Evolutionary conservation across 2,113 vertebrate species (phyloP).

Genomic region (Solenodon paradoxus): DNA sequence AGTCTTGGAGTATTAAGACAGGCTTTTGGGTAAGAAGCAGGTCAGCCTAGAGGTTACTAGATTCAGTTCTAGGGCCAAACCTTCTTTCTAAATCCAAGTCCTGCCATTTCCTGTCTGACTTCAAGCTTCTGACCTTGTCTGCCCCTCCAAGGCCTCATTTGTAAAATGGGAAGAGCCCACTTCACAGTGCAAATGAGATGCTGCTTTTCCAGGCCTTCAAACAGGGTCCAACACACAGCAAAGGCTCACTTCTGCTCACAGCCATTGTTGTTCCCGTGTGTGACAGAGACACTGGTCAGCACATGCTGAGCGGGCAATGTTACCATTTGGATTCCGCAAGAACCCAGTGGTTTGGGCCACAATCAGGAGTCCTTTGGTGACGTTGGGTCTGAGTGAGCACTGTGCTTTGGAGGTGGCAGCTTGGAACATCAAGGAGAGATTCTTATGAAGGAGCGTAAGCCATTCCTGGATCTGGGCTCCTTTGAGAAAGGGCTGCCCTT

Average conservation of each 20-base stretch:
- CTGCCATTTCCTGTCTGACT: background rate
- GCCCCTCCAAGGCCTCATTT: background rate
- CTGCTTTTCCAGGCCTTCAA: background rate
- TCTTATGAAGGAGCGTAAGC: background rate
- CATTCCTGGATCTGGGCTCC: background rate
- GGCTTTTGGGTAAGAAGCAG: background rate
- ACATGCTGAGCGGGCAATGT: background rate
- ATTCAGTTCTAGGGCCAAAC: background rate
- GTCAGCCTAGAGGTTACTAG: no score
- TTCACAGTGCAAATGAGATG: background rate
- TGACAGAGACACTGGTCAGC: background rate
- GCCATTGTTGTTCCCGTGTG: rapidly evolving
- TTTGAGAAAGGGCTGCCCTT: background rate
- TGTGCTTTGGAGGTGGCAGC: background rate
- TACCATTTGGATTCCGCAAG: background rate
- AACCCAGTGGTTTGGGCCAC: background rate
- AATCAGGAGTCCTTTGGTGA: background rate
- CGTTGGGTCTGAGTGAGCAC: background rate
- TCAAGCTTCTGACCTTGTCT: background rate
- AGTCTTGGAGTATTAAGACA: no score
- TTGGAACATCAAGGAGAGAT: background rate
- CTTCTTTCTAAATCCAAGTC: background rate
- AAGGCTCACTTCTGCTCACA: background rate
- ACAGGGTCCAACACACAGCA: background rate
- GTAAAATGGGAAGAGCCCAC: background rate